phyloP scores from a whole-genome alignment of 2,797 vertebrate genomes.

The Malacoctenus gilli region DNA sequence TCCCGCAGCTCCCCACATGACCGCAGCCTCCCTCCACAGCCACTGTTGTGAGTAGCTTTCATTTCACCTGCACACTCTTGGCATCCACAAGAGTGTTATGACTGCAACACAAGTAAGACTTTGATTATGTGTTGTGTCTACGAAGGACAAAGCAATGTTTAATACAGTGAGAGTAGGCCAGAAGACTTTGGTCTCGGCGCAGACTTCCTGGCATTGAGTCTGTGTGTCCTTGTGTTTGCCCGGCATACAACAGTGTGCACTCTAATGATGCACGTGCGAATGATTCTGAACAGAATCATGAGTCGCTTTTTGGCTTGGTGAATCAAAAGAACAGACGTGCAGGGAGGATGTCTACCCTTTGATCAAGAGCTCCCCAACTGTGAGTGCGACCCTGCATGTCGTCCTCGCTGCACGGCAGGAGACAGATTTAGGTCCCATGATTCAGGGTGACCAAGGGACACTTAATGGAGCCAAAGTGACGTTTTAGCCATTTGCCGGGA shows the following conservation, averaged over 20 bases:
- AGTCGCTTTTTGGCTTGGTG: background rate
- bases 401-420: background rate
- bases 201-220: conserved; percentile 48
- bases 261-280: conserved; percentile 1
- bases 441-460: background rate
- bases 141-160: conserved; percentile 27
- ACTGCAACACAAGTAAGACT: conserved; percentile 25
- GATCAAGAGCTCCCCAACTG: background rate
- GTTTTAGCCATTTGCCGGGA: background rate
- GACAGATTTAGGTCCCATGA: conserved; percentile 1
- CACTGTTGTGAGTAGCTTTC: conserved; percentile 8
- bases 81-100: conserved; percentile 1
- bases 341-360: background rate
- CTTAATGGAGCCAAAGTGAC: background rate
- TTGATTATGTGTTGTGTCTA: conserved; percentile 27
- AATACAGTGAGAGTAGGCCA: conserved; percentile 42
- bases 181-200: conserved; percentile 27
- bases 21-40: background rate
- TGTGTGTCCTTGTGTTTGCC: conserved; percentile 2
- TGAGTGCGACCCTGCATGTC: background rate
- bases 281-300: conserved; percentile 10
- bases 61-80: conserved; percentile 3
- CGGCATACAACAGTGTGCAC: conserved; percentile 13
- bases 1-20: conserved; percentile 18
- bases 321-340: conserved; percentile 4